Conservation (phyloP, 2,797 vertebrate species). For the Hapalemur alaotrensis region DNA sequence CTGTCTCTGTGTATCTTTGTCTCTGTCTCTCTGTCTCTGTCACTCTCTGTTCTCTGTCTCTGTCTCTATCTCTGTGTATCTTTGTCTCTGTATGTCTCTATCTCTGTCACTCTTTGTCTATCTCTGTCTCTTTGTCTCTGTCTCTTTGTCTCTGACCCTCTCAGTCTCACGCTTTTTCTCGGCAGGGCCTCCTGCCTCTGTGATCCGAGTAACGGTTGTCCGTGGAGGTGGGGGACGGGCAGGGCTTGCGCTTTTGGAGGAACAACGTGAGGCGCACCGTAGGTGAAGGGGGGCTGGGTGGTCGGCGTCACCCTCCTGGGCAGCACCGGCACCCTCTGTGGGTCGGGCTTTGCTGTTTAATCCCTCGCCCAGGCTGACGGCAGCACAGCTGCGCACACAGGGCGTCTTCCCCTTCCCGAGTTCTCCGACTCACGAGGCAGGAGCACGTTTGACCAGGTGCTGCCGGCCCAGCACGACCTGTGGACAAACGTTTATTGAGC, state of each 20-base stretch:
- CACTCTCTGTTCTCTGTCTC: neutral
- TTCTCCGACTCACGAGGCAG: neutral
- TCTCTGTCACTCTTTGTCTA: neutral
- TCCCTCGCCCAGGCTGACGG: fast-evolving
- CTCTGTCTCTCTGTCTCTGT: too few species aligned
- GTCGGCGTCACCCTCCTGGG: too few species aligned
- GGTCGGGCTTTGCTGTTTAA: fast-evolving
- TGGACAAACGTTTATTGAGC: neutral
- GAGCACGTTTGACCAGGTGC: neutral
- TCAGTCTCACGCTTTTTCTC: neutral
- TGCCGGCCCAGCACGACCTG: neutral
- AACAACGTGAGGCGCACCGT: neutral
- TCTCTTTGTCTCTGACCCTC: neutral
- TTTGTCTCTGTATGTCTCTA: neutral
- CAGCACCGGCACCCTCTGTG: too few species aligned
- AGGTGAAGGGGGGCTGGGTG: too few species aligned
- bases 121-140: neutral
- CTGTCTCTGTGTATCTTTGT: neutral
- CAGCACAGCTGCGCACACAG: fast-evolving
- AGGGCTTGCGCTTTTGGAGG: neutral
- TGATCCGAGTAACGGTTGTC: neutral
- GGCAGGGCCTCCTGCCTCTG: neutral
- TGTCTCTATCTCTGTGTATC: neutral
- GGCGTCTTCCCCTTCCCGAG: fast-evolving
- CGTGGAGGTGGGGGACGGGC: neutral